Conservation (phyloP, 2,888 invertebrate genomes). For the Pomacea canaliculata region DNA sequence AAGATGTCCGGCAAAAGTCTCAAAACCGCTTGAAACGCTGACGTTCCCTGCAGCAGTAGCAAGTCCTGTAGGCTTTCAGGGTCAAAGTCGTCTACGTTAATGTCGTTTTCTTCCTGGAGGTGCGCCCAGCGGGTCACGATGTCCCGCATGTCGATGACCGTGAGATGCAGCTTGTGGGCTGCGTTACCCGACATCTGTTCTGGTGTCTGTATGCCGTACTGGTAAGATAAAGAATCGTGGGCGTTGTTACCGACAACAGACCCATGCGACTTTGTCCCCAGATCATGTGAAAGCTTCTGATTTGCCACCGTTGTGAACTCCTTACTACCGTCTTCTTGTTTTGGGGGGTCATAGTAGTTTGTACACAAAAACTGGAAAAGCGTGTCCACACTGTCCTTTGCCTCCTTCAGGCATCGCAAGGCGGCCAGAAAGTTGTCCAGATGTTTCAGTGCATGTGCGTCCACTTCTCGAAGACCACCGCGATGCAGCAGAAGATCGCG, state of each 20-base stretch:
- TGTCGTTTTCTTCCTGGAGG: constrained; percentile 49
- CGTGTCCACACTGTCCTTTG: constrained; percentile 15
- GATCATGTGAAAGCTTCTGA: not conserved
- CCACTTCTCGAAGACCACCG: constrained; percentile 13
- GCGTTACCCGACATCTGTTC: constrained; percentile 27
- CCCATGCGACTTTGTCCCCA: not conserved
- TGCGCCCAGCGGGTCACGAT: constrained; percentile 55
- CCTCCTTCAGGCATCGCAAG: constrained; percentile 25
- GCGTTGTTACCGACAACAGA: not conserved
- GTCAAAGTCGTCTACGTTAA: constrained; percentile 50
- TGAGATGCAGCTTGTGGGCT: constrained; percentile 26
- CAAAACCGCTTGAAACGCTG: constrained; percentile 52
- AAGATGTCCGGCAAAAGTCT: constrained; percentile 63
- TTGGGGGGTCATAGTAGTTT: constrained; percentile 21
- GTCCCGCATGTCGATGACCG: constrained; percentile 42
- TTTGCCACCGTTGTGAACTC: not conserved
- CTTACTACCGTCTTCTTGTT: not conserved
- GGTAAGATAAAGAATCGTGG: not conserved
- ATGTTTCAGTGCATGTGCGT: constrained; percentile 17
- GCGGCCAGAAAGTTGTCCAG: constrained; percentile 28
- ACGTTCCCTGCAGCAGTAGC: constrained; percentile 46
- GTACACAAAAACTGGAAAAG: constrained; percentile 16
- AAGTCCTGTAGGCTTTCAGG: constrained; percentile 60
- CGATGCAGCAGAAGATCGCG: constrained; percentile 22
- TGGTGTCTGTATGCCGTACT: constrained; percentile 23